Conservation (phyloP, 1,140 invertebrate genomes). For the Hestina assimilis region DNA sequence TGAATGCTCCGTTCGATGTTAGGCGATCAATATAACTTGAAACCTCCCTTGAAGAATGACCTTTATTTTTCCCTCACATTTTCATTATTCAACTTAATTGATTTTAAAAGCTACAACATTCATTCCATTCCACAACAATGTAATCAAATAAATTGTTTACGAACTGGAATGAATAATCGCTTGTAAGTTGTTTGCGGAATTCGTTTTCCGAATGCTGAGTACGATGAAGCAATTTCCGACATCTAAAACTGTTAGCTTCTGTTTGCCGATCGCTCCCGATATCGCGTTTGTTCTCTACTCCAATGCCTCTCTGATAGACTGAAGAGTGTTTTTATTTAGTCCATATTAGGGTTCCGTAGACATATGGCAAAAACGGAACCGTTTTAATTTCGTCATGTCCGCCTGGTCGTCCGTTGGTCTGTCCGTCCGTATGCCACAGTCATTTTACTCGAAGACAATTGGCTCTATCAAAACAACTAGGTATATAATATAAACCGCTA, state of each 20-base stretch:
- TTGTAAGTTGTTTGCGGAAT: conserved; percentile 13
- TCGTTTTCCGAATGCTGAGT: conserved; percentile 32
- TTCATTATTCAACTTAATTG: too few relatives aligned
- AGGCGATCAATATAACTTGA: too few relatives aligned
- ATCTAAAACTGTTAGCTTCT: conserved; percentile 35
- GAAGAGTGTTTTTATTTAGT: neutral
- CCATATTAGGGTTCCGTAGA: neutral
- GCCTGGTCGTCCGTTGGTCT: too few relatives aligned
- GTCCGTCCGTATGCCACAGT: too few relatives aligned
- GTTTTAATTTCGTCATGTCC: too few relatives aligned
- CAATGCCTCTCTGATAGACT: conserved; percentile 1
- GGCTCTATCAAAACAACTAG: neutral
- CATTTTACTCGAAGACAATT: too few relatives aligned
- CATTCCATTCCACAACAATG: neutral
- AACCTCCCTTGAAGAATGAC: too few relatives aligned
- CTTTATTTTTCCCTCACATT: too few relatives aligned
- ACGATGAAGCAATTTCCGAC: conserved; percentile 41
- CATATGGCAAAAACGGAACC: too few relatives aligned
- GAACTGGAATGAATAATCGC: conserved; percentile 1
- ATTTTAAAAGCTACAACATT: too few relatives aligned
- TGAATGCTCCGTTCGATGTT: too few relatives aligned
- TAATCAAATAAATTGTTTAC: conserved; percentile 9
- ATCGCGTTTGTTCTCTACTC: conserved; percentile 8
- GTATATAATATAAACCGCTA: too few relatives aligned
- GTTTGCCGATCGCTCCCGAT: conserved; percentile 30